Evolutionary conservation across 2,888 invertebrate species (phyloP), one percentile per base, ranked within the genome.

Genomic region (Drosophila rellima): DNA sequence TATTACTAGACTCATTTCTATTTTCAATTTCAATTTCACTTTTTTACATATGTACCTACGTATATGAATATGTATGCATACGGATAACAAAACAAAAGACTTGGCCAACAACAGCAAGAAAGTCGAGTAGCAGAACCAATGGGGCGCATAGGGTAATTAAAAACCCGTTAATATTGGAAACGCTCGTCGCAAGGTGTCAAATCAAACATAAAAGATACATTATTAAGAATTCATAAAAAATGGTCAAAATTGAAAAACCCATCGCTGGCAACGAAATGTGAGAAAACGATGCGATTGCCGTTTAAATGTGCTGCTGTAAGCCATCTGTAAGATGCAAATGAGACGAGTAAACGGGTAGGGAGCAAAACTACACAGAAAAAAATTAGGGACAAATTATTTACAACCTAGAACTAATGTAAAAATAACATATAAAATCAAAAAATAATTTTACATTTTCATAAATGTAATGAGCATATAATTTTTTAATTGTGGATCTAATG

Each of bases 1-100:
- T 71, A 68, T 78, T 69, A 62, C 65, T 80, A 52, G 37, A 63
- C 62, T 55, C 63, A 69, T 83, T 80, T 56, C 47, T 57, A 48
- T 26, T 78, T 87, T 87, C 82, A 88, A 89, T 83, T 89, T 89
- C 83, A 88, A 90, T 84, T 84, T 90, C 87, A 88, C 89, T 84
- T 84, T 84, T 82, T 71, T 74, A 60, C 75, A 75, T 57, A 63
- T 51, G 20, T 26, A 26, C 26, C 26, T 26, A 26, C 26, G 26
- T 26, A 7, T 26, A 26, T 26, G 5, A 10, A 10, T n/a, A 5
- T 29, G 29, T 31, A 35, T n/a, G 82, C 74, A n/a, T n/a, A n/a
- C 65, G 71, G 88, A 67, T 69, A 40, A 69, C 60, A 82, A 78
- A 57, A 35, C 45, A 29, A 47, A 47, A 45, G 54, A 51, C 45